Evolutionary conservation across 2,888 invertebrate genomes (phyloP), one percentile per base, ranked within the genome.

Genomic region (Drosophila peninsularis): DNA sequence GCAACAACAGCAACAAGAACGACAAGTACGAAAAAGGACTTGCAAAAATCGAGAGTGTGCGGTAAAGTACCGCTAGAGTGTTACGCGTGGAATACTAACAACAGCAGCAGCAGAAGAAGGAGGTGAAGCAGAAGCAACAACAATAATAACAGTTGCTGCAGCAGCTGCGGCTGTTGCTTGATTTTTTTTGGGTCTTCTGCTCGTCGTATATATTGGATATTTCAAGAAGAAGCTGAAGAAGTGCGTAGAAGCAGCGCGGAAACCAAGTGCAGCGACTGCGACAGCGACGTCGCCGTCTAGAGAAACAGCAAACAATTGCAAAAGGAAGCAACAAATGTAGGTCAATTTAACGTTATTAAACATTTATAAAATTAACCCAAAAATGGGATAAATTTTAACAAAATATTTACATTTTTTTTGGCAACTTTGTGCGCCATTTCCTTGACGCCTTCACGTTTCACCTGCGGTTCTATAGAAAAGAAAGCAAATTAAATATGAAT

Each of bases 271-370:
- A 63, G 62, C 72, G 58, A 62, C 67, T 49, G 66, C 62, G 64
- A 52, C 62, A 50, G 55, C 61, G 49, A 24, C 56, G 42, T 32
- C 52, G 19, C 36, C 42, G 24, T 24, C 24, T 24, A 24, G 24
- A 5, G 5, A 24, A 24, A 24, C 24, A 24, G 24, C 24, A 24
- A 36, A 19, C 34, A 42, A 24, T 52, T 52, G 21, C 36, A 7
- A 10, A 37, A 36, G 37, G 56, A 56, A 61, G 39, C 75, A 71
- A 72, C 68, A 75, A 69, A 77, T 77, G 74, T 76, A 74, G 77
- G 77, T 78, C 78, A 76, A 76, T 67, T 64, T 39, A 58, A 13
- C 58, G 58, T 57, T 58, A 64, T 62, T 47, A 63, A 68, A 64
- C 47, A 56, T 69, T 67, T 66, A 24, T n/a, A 32, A 39, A 34